Evolutionary conservation across 2,888 invertebrate species (phyloP).

Genomic region (Phyllotreta cruciferae): DNA sequence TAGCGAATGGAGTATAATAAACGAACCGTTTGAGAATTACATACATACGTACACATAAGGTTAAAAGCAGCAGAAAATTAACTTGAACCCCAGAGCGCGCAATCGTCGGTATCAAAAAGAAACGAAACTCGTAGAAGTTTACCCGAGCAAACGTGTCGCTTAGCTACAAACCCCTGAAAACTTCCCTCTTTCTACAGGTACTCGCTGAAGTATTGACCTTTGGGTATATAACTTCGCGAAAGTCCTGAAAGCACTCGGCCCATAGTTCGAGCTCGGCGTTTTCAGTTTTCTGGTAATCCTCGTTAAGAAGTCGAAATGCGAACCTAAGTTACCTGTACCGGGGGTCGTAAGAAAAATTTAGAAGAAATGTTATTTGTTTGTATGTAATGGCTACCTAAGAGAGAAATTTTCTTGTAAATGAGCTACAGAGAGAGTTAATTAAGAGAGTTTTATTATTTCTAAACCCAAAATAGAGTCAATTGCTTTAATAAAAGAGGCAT

Average conservation of each 20-base stretch:
- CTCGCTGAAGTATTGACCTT: conserved; percentile 34
- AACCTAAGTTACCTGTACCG: background rate
- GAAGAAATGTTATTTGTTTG: background rate
- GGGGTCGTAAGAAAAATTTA: background rate
- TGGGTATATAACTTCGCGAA: conserved; percentile 38
- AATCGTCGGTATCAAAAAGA: background rate
- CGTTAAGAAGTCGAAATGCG: too few relatives aligned
- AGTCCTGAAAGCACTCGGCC: conserved; percentile 25
- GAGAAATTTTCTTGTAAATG: too few relatives aligned
- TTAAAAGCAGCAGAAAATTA: too few relatives aligned
- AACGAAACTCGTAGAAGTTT: conserved; percentile 13
- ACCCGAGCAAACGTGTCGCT: conserved; percentile 5
- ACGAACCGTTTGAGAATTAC: too few relatives aligned
- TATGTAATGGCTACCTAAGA: too few relatives aligned
- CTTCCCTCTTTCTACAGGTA: conserved; percentile 1
- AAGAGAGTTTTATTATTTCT: too few relatives aligned
- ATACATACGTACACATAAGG: too few relatives aligned
- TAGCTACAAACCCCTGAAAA: conserved; percentile 11
- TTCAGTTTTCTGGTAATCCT: conserved; percentile 42
- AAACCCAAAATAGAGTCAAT: too few relatives aligned
- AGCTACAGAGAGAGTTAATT: too few relatives aligned
- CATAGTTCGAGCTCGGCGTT: conserved; percentile 24
- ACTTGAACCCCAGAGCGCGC: too few relatives aligned
- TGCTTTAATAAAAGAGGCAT: too few relatives aligned
- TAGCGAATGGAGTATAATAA: too few relatives aligned